Conservation (phyloP, 2,888 invertebrate genomes). For the Campopleginae sp. region DNA sequence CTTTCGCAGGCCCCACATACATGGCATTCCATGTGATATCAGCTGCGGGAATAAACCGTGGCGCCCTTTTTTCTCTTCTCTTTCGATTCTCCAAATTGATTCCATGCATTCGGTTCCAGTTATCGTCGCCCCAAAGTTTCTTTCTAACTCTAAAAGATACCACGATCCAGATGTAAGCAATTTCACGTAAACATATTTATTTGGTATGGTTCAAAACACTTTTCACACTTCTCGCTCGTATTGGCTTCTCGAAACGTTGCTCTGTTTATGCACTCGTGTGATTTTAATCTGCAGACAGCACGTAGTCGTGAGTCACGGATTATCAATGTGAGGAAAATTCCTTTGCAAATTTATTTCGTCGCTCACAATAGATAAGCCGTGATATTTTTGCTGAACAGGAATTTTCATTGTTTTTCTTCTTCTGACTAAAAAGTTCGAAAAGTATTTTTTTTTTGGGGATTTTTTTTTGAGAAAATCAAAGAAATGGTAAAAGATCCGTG, state of each 20-base stretch:
- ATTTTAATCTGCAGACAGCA: neutral
- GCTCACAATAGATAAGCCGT: neutral
- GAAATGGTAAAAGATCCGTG: neutral
- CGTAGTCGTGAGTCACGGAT: neutral
- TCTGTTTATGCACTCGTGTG: neutral
- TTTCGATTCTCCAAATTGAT: neutral
- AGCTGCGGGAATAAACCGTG: neutral
- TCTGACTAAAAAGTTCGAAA: neutral
- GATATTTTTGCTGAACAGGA: neutral
- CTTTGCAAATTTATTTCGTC: neutral
- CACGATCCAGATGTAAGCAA: neutral
- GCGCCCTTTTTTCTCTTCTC: neutral
- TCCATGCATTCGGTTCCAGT: neutral
- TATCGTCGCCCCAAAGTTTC: neutral
- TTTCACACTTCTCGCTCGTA: neutral
- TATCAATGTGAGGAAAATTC: neutral
- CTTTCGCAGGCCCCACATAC: constrained; percentile 10
- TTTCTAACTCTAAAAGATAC: too few relatives aligned
- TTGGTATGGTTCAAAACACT: neutral
- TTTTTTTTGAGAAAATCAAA: neutral
- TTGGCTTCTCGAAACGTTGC: neutral
- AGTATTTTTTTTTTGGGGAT: neutral
- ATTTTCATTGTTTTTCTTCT: neutral
- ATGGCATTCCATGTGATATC: neutral
- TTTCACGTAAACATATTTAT: neutral